Base-by-base conservation (phyloP, 2,113 vertebrate genomes). In the Nanorana parkeri region DNA sequence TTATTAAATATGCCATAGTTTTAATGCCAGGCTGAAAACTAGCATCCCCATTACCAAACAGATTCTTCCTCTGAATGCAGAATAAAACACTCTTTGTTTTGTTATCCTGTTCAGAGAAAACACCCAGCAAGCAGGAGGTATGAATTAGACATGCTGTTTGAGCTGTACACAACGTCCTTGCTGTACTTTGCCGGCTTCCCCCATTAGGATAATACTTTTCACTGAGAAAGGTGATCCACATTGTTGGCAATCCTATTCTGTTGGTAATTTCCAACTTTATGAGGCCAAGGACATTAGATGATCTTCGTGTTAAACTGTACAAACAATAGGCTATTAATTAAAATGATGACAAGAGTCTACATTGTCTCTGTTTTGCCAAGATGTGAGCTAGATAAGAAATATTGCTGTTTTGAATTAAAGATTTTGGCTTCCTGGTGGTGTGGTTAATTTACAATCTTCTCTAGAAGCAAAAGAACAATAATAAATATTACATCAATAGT, bases 291-390 rank as follows among this genome's bases (percentile, higher is more conserved):
- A 52, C 51, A 79, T 68, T 36, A 68, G 65, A 68, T 36, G 52
- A 79, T 79, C 65, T 68, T n/a, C n/a, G n/a, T 78, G 52, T 56
- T 68, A 68, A 79, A 56, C 68, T 79, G 77, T 24, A 26, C 51
- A 79, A 79, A 79, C 77, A 78, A 79, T 79, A 21, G 47, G 8
- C 77, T 56, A 68, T 79, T 79, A 79, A 68, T 56, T 56, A 13
- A 28, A 68, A 67, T 78, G 21, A 32, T 79, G 52, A 41, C 77
- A 68, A n/a, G 77, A 52, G 52, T 15, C 47, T 68, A 68, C 28
- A 79, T 68, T 58, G 64, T 68, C 11, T 60, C 26, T 58, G 23
- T 52, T 23, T 29, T 29, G 41, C 76, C 76, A 79, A 68, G 51
- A 67, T 58, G 64, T 68, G 75, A 58, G 24, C 15, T 67, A 47